These are phyloP conservation scores for Adela reaumurella DNA, from an alignment of 2,888 invertebrate species.

Conservation along the genomic window DNA sequence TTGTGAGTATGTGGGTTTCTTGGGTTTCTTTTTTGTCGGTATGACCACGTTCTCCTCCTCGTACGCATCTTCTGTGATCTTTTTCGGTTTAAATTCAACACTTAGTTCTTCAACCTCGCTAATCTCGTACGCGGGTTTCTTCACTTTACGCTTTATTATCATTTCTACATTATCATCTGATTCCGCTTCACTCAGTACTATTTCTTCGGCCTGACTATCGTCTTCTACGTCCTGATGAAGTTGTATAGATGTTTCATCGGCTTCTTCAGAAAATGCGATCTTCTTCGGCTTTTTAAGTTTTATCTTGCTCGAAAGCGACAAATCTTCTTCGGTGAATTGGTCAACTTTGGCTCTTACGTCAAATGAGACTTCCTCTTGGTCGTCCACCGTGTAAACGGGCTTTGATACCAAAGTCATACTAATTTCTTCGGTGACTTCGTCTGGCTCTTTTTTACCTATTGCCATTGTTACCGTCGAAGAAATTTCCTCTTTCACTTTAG, in stretches of 20 bases:
- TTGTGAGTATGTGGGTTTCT: constrained; percentile 61
- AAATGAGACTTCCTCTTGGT: constrained; percentile 60
- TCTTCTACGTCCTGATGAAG: constrained; percentile 63
- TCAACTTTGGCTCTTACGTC: constrained; percentile 36
- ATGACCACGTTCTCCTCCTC: constrained; percentile 68
- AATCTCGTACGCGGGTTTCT: constrained; percentile 55
- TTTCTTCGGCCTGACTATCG: constrained; percentile 61
- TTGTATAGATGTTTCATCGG: constrained; percentile 64
- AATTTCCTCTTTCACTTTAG: constrained; percentile 35
- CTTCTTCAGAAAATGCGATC: constrained; percentile 61
- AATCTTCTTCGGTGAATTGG: constrained; percentile 64
- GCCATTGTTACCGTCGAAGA: constrained; percentile 31
- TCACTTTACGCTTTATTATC: constrained; percentile 46
- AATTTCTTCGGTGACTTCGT: constrained; percentile 51
- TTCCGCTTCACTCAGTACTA: constrained; percentile 61
- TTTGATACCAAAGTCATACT: constrained; percentile 69
- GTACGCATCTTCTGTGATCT: constrained; percentile 36
- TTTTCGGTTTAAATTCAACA: constrained; percentile 50
- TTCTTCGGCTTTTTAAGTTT: constrained; percentile 63
- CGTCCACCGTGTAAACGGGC: constrained; percentile 61
- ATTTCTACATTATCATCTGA: constrained; percentile 57
- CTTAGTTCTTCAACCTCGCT: constrained; percentile 61
- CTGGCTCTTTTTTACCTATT: constrained; percentile 23
- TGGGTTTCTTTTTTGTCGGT: constrained; percentile 63
- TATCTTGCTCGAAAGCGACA: constrained; percentile 69